A percentile compares a stretch with the other conserved stretches of the same genome.
Conservation (phyloP, 2,797 vertebrate genomes). For the Sebastiscus albofasciatus region DNA sequence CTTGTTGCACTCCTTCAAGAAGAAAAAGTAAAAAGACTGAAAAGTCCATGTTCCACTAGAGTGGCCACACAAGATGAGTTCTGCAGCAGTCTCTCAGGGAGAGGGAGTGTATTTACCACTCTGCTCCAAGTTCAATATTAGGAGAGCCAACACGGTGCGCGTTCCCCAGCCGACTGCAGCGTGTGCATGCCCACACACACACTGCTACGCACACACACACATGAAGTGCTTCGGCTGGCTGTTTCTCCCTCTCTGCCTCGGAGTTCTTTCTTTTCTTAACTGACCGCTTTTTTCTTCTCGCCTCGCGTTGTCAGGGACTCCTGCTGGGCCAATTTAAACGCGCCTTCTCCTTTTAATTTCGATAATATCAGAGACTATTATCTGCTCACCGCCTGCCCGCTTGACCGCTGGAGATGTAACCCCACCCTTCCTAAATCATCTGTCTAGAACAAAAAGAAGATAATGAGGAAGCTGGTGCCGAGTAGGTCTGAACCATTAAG, state of each 20-base stretch:
- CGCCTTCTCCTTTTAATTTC: slow-evolving; percentile 64
- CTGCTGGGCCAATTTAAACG: slow-evolving; percentile 60
- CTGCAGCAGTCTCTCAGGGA: slow-evolving; percentile 64
- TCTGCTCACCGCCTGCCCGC: slow-evolving; percentile 30
- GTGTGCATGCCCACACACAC: background rate
- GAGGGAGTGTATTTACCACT: slow-evolving; percentile 70
- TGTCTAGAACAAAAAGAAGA: slow-evolving; percentile 58
- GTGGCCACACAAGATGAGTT: slow-evolving; percentile 72
- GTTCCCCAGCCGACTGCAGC: slow-evolving; percentile 47
- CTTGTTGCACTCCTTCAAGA: slow-evolving; percentile 56
- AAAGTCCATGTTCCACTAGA: slow-evolving; percentile 72
- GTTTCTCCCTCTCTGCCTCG: slow-evolving; percentile 13
- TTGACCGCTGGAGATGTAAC: slow-evolving; percentile 54
- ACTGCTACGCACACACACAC: background rate
- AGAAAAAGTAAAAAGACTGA: slow-evolving; percentile 38
- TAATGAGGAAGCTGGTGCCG: slow-evolving; percentile 59
- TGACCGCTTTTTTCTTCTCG: background rate
- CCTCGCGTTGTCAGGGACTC: slow-evolving; percentile 38
- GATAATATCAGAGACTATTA: slow-evolving; percentile 63
- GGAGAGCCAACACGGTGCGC: slow-evolving; percentile 58
- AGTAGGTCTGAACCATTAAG: slow-evolving; percentile 43
- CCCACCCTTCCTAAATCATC: slow-evolving; percentile 54
- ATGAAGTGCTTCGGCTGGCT: slow-evolving; percentile 38
- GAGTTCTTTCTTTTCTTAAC: slow-evolving; percentile 29
- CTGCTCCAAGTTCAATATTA: slow-evolving; percentile 77